These are phyloP conservation scores for Toxostoma redivivum DNA, from an alignment of 2,113 vertebrate species.

Conservation along the genomic window DNA sequence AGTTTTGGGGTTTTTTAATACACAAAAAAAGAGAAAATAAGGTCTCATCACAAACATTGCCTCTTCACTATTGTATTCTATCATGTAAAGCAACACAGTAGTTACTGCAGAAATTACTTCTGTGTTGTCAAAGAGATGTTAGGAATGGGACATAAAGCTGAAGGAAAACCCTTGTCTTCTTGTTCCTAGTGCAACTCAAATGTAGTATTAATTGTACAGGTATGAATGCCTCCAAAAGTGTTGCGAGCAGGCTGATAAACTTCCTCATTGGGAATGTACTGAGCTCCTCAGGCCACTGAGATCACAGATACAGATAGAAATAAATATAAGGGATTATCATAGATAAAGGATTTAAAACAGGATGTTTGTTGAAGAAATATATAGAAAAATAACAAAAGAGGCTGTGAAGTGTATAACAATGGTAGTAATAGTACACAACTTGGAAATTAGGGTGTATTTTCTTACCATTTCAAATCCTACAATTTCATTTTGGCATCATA, in stretches of 20 bases:
- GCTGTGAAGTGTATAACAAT: background rate
- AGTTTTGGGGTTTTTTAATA: background rate
- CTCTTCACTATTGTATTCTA: background rate
- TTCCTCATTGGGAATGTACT: background rate
- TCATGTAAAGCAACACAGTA: background rate
- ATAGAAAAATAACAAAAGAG: background rate
- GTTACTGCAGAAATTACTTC: background rate
- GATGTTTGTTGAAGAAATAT: background rate
- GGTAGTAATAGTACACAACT: background rate
- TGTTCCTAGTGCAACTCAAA: background rate
- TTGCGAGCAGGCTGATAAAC: background rate
- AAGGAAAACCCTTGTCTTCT: background rate
- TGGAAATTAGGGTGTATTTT: background rate
- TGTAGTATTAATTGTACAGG: background rate
- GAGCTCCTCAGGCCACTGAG: background rate
- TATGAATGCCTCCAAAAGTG: background rate
- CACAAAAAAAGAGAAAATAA: background rate
- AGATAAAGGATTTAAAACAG: background rate
- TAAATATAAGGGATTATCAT: background rate
- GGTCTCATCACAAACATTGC: background rate
- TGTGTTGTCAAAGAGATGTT: background rate
- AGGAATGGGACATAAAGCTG: background rate
- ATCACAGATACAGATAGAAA: background rate
- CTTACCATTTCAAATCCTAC: background rate
- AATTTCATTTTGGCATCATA: background rate